Base-by-base conservation (phyloP, 2,113 vertebrate genomes). In the Reinhardtius hippoglossoides region DNA sequence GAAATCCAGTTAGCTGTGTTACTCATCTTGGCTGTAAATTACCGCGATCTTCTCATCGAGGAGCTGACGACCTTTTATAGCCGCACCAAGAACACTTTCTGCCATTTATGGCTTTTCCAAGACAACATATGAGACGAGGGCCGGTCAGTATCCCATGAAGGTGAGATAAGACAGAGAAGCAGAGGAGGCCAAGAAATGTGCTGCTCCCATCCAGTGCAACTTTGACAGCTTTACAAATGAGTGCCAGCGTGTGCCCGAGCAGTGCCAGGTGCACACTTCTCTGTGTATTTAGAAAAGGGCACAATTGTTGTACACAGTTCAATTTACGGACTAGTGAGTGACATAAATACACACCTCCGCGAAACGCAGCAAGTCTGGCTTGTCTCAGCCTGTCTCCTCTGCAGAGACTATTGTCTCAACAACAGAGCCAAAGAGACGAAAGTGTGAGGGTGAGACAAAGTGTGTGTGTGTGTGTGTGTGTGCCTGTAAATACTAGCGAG, bases 61-160 rank as follows among this genome's bases (percentile, higher is more conserved):
- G 67, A 48, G 72, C 80, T 42, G 64, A 24, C 68, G 18, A 88
- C 91, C 93, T 94, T 95, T 95, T 94, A 94, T 91, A 93, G 93
- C 84, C 91, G 86, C 79, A 78, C 58, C 78, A 84, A 85, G 71
- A 85, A 91, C 91, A 89, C 86, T 89, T 92, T 92, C 89, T 93
- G 86, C 94, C 94, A 94, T 95, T 91, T 95, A 94, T 89, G 93
- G 91, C 87, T 89, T 59, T 82, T 71, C 35, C 62, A 67, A 83
- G 27, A 68, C 54, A 44, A 70, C 2, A 44, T 61, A 66, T 5
- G 67, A 63, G 60, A 27, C 27, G 27, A 27, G 27, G 27, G 27
- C 27, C 27, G 27, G 27, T 27, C 27, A 27, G 27, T 4, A 27
- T 31, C 27, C 27, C 27, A 31, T 31, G 27, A 89, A 93, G 85